These are phyloP conservation scores for Mesorhabditis belari DNA, from an alignment of 2,888 invertebrate genomes.

Conservation along the genomic window DNA sequence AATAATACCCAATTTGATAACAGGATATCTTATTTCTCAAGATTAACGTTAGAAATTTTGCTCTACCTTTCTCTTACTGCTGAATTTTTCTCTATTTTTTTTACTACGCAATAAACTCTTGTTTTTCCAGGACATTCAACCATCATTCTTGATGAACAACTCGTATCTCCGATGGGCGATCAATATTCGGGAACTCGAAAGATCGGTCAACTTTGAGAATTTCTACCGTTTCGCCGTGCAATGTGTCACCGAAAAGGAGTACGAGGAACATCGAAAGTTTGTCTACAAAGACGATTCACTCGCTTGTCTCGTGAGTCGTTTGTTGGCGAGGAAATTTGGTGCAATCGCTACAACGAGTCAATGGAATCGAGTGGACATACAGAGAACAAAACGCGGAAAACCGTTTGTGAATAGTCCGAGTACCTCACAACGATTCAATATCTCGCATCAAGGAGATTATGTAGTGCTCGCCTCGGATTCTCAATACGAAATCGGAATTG, in stretches of 20 bases:
- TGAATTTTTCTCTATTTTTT: too few species aligned
- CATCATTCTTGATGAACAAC: too few species aligned
- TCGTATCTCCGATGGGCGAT: neutral
- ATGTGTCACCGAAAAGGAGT: slow-evolving; percentile 34
- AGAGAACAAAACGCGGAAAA: slow-evolving; percentile 44
- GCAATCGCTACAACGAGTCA: slow-evolving; percentile 14
- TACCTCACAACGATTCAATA: slow-evolving; percentile 34
- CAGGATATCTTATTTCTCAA: too few species aligned
- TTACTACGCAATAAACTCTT: too few species aligned
- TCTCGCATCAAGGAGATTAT: slow-evolving; percentile 52
- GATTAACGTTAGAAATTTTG: too few species aligned
- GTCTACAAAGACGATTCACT: slow-evolving; percentile 42
- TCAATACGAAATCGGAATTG: slow-evolving; percentile 28
- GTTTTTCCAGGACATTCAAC: too few species aligned
- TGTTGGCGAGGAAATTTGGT: slow-evolving; percentile 15
- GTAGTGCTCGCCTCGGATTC: slow-evolving; percentile 30
- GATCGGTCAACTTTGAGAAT: slow-evolving; percentile 26
- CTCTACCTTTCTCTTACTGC: too few species aligned
- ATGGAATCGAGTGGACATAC: slow-evolving; percentile 39
- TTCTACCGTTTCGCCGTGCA: slow-evolving; percentile 36
- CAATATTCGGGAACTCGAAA: neutral
- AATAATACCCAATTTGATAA: too few species aligned
- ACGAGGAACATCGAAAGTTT: slow-evolving; percentile 29
- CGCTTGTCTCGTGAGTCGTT: slow-evolving; percentile 41
- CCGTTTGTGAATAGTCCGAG: slow-evolving; percentile 30